phyloP scores from a whole-genome alignment of 2,888 invertebrate species.

The Lithodes maja region DNA sequence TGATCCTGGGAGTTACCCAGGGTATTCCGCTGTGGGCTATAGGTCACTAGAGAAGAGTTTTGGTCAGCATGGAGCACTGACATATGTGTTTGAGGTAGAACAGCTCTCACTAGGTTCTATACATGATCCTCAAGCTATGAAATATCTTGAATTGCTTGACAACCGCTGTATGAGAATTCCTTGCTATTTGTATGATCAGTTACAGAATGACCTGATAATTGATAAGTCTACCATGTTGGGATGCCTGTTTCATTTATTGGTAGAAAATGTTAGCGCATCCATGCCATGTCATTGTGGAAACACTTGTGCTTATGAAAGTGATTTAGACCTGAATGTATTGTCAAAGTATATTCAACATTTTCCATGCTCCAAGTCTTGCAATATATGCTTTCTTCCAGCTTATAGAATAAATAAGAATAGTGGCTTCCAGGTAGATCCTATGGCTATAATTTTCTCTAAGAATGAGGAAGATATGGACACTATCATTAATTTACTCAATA shows the following conservation, averaged over 20 bases:
- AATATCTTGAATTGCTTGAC: not conserved
- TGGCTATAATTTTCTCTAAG: not conserved
- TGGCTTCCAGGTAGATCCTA: conserved; percentile 16
- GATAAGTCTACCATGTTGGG: conserved; percentile 24
- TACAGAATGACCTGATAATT: conserved; percentile 10
- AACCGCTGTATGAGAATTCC: conserved; percentile 3
- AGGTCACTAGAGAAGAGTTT: conserved; percentile 59
- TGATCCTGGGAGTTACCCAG: conserved; percentile 7
- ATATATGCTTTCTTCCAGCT: conserved; percentile 11
- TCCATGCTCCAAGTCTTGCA: not conserved
- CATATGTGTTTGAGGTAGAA: conserved; percentile 32
- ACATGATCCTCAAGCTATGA: not conserved
- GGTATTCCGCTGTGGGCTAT: conserved; percentile 54
- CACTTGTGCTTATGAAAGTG: too few species aligned
- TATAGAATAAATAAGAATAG: conserved; percentile 19
- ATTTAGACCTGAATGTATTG: not conserved
- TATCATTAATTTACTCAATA: not conserved
- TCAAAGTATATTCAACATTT: not conserved
- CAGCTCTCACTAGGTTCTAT: not conserved
- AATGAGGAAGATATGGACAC: not conserved
- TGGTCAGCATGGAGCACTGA: conserved; percentile 36
- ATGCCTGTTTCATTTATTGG: not conserved
- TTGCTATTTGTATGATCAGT: conserved; percentile 6
- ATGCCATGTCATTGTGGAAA: not conserved
- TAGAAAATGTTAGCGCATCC: not conserved